These are phyloP conservation scores for Phymatocera aterrima DNA, from an alignment of 2,888 invertebrate genomes.

Conservation along the genomic window DNA sequence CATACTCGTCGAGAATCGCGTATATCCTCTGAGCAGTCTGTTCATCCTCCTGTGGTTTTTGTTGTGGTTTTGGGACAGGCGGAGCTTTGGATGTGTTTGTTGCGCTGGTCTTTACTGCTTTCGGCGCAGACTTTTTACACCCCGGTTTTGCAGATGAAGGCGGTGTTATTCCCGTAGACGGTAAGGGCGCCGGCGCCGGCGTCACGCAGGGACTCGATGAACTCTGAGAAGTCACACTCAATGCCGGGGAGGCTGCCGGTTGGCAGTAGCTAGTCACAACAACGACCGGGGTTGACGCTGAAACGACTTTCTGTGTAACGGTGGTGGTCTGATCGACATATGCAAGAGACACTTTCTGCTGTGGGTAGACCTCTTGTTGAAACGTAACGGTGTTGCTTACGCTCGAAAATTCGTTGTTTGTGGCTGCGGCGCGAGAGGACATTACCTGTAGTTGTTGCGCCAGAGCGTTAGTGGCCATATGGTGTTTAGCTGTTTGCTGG, in stretches of 20 bases:
- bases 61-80: constrained; percentile 81
- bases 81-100: constrained; percentile 81
- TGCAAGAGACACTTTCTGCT: constrained; percentile 77
- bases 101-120: constrained; percentile 79
- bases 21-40: constrained; percentile 88
- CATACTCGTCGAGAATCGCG: constrained; percentile 87
- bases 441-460: constrained; percentile 68
- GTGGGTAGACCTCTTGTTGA: constrained; percentile 62
- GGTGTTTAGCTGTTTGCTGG: constrained; percentile 55
- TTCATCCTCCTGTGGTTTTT: constrained; percentile 88
- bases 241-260: constrained; percentile 77
- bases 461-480: constrained; percentile 61
- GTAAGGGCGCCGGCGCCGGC: constrained; percentile 75
- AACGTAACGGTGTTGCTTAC: constrained; percentile 62
- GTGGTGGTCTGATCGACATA: constrained; percentile 75
- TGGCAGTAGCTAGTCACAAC: constrained; percentile 78
- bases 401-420: constrained; percentile 62
- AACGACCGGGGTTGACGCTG: constrained; percentile 76
- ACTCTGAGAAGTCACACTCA: constrained; percentile 78
- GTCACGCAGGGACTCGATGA: constrained; percentile 79
- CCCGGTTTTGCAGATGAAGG: constrained; percentile 68
- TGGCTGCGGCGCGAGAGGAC: constrained; percentile 58
- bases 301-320: constrained; percentile 69
- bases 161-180: constrained; percentile 76
- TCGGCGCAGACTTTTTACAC: constrained; percentile 74